Evolutionary conservation across 2,113 vertebrate genomes (phyloP), one percentile per base, ranked within the genome.

Genomic region (Nipponia nippon): DNA sequence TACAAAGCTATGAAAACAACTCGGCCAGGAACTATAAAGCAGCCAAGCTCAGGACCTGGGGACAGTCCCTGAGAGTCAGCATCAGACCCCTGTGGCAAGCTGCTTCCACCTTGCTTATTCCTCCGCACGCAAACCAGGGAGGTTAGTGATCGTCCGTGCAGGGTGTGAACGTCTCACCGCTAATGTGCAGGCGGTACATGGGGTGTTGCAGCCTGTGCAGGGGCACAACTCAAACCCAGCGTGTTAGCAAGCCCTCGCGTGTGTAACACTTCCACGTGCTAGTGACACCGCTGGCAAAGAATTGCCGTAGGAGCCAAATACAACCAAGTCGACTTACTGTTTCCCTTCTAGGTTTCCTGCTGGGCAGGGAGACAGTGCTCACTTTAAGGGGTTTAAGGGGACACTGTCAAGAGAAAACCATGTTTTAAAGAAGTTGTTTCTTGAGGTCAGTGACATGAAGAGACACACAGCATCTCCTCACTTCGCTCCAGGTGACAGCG

Each of bases 361-460:
- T 98, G 97, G 97, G 94, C 95, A 98, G 96, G 83, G 97, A 98
- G 96, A 98, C 97, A 76, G 98, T 95, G 97, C 97, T 97, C 97
- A 95, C 97, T 97, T 98, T 98, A 97, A 96, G 75, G 95, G 97
- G 75, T 96, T 98, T 98, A 98, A 98, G 97, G 93, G 94, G 96
- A 97, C 81, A 97, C 97, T 98, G 98, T 96, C 96, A 95, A 98
- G 86, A 98, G 97, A 98, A 98, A 98, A 98, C 72, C 92, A 89
- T 8, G 95, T 52, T 87, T 97, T 97, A 97, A 97, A 97, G 86
- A 81, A 78, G 53, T 71, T 93, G 77, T 65, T 96, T 63, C 59
- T 91, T 67, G 87, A 95, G 44, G 58, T 93, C 52, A 82, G 87
- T 61, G 87, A 87, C 66, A 90, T 1, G 3, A 71, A 88, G 76